Evolutionary conservation across 1,140 invertebrate genomes (phyloP), one percentile per base, ranked within the genome.

Genomic region (Zophobas morio): DNA sequence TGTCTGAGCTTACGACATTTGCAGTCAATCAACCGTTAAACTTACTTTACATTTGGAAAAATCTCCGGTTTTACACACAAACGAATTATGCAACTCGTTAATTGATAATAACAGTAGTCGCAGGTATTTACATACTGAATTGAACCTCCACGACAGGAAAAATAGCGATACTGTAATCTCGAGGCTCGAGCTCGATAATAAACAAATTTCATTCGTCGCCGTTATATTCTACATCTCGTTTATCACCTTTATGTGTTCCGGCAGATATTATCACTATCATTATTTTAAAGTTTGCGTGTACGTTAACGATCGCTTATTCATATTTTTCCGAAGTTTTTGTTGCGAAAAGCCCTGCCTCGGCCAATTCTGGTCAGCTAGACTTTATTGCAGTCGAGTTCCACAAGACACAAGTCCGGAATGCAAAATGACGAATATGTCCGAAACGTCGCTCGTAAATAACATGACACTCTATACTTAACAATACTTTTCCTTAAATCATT

Each of bases 1-100:
- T 79, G 78, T 79, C 47, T 72, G 74, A 75, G 74, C 72, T 79
- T 79, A 70, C 74, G 66, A 70, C 77, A 78, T 74, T 75, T 71
- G 51, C 73, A 75, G 70, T 70, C 73, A 78, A 60, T 78, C 39
- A 75, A 70, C 57, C 72, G 70, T 75, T 70, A 78, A 75, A 71
- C 36, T 42, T 56, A 74, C 71, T 66, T 66, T 66, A 66, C 42
- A 66, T 66, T 66, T 66, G 60, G 60, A 66, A 66, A 66, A 66
- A 66, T 66, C 60, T 6, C 60, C 60, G 60, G 57, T 66, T 66
- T 66, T 66, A 66, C 60, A 66, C 60, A 66, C 60, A 66, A 66
- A 66, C 60, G 60, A 66, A 66, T 66, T 66, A 66, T 66, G 60
- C 60, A 66, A 66, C 60, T 66, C 60, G 60, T 66, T 66, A 66